Percentiles rank a stretch among this genome's conserved stretches.
phyloP scores from a whole-genome alignment of 2,797 vertebrate genomes.

The Pseudocheirus occidentalis region DNA sequence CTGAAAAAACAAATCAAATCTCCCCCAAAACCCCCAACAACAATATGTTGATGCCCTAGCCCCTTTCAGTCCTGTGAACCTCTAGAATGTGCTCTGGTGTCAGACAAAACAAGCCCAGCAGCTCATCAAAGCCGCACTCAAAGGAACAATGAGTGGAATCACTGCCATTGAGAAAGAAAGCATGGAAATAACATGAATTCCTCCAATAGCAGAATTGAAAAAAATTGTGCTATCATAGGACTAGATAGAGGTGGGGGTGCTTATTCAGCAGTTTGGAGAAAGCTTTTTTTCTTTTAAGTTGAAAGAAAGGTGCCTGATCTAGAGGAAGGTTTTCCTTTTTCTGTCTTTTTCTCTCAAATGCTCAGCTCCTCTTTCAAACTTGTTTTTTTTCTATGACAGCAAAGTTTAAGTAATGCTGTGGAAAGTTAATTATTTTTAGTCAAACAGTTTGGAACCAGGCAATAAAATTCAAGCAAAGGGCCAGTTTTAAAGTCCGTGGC shows the following conservation, averaged over 20 bases:
- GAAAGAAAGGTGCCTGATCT: neutral
- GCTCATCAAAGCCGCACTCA: neutral
- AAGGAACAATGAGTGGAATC: neutral
- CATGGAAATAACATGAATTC: neutral
- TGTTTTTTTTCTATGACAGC: conserved; percentile 60
- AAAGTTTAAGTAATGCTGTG: conserved; percentile 59
- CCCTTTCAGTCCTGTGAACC: neutral
- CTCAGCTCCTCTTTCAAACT: conserved; percentile 51
- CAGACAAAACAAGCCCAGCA: neutral
- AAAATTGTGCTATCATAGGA: neutral
- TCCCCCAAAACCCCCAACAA: neutral
- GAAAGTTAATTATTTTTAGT: conserved; percentile 80
- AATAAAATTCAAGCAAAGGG: conserved; percentile 74
- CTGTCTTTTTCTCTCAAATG: conserved; percentile 37
- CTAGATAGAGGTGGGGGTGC: neutral
- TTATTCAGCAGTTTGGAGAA: conserved; percentile 20
- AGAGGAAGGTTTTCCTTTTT: conserved; percentile 24
- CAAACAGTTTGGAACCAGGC: conserved; percentile 48
- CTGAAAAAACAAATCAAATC: no score
- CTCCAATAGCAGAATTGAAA: neutral
- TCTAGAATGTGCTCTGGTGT: neutral
- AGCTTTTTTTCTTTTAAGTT: conserved; percentile 38
- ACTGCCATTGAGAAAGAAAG: neutral
- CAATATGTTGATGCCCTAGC: neutral
- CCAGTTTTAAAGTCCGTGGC: conserved; percentile 49